Base-by-base conservation (phyloP, 37 sponge, comb jelly and placozoan species). In the Hexactinellida sp. region DNA sequence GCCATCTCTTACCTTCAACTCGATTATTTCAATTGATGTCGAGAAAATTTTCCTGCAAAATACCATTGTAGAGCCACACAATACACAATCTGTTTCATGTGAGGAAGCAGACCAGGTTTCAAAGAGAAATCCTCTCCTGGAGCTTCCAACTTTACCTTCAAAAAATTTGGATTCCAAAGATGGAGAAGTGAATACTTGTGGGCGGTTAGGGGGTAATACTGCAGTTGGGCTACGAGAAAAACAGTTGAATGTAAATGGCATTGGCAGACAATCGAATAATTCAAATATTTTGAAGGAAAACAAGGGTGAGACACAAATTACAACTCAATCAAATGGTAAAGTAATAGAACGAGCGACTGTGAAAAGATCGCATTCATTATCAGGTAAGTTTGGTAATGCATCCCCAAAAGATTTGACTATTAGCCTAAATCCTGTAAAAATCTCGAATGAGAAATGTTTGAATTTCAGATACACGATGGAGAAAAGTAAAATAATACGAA, bases 271-370 rank as follows among this genome's bases (percentile, higher is more conserved):
- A 63, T 21, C 21, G 3, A 28, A 63, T n/a, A 63, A 25, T 63
- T 63, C 76, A 63, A 63, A 63, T 63, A 63, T 63, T 63, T 63
- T 23, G 13, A 63, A 63, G 76, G 76, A 63, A 63, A 63, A 63
- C 76, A 63, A 63, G 30, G 76, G 52, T 47, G 52, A 47, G 16
- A 47, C 52, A 47, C 52, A 47, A 47, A n/a, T n/a, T n/a, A n/a
- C n/a, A n/a, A 47, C 13, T 16, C 13, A 47, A 47, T 47, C 52
- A 19, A 47, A 47, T 47, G 52, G 52, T 9, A 47, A 47, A 47
- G 52, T 47, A 19, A 19, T 47, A 16, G 52, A 47, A 47, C 9
- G 52, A 47, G 9, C 52, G 52, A 28, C 30, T 10, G 34, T 63
- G 5, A 63, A 63, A 63, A 63, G 76, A n/a, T 25, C 1, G 3